Evolutionary conservation across 2,797 vertebrate species (phyloP), one percentile per base, ranked within the genome.

Genomic region (Alauda arvensis): DNA sequence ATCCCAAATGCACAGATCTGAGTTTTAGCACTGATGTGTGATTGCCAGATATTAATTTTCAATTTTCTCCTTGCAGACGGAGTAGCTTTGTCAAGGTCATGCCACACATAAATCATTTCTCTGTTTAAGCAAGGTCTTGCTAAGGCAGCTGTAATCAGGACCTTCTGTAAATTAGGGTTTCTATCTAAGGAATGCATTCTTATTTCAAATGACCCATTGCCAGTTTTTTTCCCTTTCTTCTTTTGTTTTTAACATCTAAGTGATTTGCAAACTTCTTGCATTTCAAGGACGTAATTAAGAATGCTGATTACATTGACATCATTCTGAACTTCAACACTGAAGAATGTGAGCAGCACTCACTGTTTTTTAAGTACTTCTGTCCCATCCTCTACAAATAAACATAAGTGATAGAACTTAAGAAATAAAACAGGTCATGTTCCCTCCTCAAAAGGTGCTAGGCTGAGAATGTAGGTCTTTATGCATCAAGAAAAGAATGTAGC

Each of bases 231-330:
- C 34, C 65, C 40, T 75, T 83, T 68, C 62, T 79, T 68, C 69
- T 52, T 77, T 72, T 77, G 65, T 74, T 80, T 86, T 70, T 77
- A 81, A 71, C 62, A 65, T 83, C 53, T 76, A 83, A 91, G 81
- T 88, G 70, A 89, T 95, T 92, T 90, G 75, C 78, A 93, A 86
- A 92, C 87, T 84, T 96, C 78, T 88, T 6, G 3, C 82, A 85
- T 95, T 94, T 95, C 94, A 94, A 94, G 92, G 92, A 75, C 69
- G n/a, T 93, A 96, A 94, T 96, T 95, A 94, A 90, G 82, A 90
- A 87, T 81, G 79, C 82, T 95, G 92, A 95, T 95, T 93, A 86
- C 67, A 77, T 69, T 93, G 93, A 84, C 90, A 93, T 93, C 15
- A 68, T 81, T 93, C 67, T 75, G 80, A 75, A 83, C 55, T 83